These are phyloP conservation scores for Lysandra coridon DNA, from an alignment of 2,888 invertebrate species.

Conservation along the genomic window DNA sequence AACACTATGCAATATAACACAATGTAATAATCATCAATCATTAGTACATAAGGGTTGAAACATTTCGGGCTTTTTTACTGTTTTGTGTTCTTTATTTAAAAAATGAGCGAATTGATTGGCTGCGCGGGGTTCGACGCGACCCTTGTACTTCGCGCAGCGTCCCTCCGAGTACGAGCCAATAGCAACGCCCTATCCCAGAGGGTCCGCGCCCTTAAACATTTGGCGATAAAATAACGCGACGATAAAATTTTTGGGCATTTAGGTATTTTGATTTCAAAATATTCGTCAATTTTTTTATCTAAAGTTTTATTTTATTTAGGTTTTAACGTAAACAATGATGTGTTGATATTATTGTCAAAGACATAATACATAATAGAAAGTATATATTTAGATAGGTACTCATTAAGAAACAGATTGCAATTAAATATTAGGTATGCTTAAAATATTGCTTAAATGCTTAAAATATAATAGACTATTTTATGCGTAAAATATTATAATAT, in stretches of 20 bases:
- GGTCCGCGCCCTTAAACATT: constrained; percentile 67
- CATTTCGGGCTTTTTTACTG: constrained; percentile 65
- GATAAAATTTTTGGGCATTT: constrained; percentile 34
- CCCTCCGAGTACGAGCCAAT: constrained; percentile 59
- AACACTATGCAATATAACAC: not conserved
- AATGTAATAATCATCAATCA: constrained; percentile 36
- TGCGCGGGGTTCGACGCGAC: constrained; percentile 59
- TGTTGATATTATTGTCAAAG: too few species aligned
- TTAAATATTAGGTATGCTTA: too few species aligned
- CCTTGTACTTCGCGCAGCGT: constrained; percentile 52
- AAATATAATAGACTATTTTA: too few species aligned
- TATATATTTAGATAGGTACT: too few species aligned
- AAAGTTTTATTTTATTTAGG: not conserved
- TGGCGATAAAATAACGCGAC: constrained; percentile 37
- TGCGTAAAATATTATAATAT: too few species aligned
- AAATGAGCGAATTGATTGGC: constrained; percentile 78
- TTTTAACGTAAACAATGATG: too few species aligned
- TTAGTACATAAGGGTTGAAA: constrained; percentile 62
- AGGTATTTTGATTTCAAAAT: not conserved
- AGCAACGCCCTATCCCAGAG: constrained; percentile 50
- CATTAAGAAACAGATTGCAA: too few species aligned
- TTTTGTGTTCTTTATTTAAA: constrained; percentile 75
- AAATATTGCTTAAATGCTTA: too few species aligned
- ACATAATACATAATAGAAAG: too few species aligned
- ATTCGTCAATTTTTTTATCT: not conserved